Base-by-base conservation (phyloP, 2,797 vertebrate genomes). In the Tympanoctomys barrerae region DNA sequence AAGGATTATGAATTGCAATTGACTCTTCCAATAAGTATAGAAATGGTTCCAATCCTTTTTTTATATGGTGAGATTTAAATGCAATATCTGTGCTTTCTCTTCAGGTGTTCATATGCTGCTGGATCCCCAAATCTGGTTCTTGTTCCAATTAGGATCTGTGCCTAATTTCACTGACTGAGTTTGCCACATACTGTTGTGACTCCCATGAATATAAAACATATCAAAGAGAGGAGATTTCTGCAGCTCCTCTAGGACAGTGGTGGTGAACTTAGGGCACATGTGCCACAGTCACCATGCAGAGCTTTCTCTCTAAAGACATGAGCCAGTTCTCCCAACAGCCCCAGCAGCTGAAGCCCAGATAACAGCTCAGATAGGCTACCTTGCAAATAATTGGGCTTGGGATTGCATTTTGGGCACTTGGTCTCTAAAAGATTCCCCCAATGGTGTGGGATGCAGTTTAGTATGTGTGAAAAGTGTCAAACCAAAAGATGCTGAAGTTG, bases 1-100 rank as follows among this genome's bases (percentile, higher is more conserved):
- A 87, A 81, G n/a, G 12, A 28, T 86, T 94, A 68, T 31, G 24
- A 78, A 88, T 94, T 81, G 66, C 8, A 94, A 84, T 10, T 16
- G 28, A 52, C 0, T 59, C 6, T 73, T 52, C 10, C 16, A 73
- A 79, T 11, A 13, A 86, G 46, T 39, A 89, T 16, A 85, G 22
- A 89, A 94, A 83, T 83, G 16, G 1, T 39, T 64, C 26, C 66
- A 59, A 62, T 49, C 24, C 12, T 13, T 82, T 42, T 42, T 19
- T 93, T 89, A 1, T 12, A 66, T 52, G n/a, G 10, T 52, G 4
- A 2, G 36, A 26, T 2, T 9, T 82, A 80, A 33, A 22, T 31
- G 18, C 71, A 42, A 80, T 68, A 52, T 12, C 80, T 88, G 12
- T 36, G 24, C 26, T 7, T 78, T 94, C 31, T 49, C 24, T 64